Evolutionary conservation across 2,113 vertebrate species (phyloP).

Genomic region (Haplochromis vanheusdeni): DNA sequence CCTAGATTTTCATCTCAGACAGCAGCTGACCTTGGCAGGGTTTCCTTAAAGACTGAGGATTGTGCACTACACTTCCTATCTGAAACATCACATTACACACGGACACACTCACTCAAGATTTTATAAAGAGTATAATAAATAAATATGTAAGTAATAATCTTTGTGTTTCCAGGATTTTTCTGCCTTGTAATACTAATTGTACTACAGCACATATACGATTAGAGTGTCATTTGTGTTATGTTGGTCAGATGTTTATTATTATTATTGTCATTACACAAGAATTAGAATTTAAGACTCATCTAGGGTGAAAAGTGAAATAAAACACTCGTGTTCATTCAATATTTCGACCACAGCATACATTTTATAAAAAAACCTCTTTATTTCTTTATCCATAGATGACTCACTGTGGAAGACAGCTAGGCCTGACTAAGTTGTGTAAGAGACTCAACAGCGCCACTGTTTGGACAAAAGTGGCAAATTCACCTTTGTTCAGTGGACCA

Average conservation of each 20-base stretch:
- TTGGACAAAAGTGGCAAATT: not conserved
- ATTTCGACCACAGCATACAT: not conserved
- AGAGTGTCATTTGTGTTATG: not conserved
- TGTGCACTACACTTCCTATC: not conserved
- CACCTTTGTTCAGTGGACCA: not conserved
- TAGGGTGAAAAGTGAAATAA: not conserved
- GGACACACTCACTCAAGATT: not conserved
- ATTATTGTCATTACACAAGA: not conserved
- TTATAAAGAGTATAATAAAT: not conserved
- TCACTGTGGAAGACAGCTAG: not conserved
- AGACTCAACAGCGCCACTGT: conserved; percentile 35
- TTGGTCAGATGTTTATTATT: not conserved
- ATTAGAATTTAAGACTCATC: not conserved
- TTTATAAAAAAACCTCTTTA: not conserved
- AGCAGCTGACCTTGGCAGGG: not conserved
- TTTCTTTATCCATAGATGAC: not conserved
- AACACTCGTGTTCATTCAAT: not conserved
- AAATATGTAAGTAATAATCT: not conserved
- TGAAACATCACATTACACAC: not conserved
- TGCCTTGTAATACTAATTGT: not conserved
- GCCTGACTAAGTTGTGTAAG: not conserved
- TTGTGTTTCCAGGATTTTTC: not conserved
- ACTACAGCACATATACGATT: not conserved
- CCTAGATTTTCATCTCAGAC: not conserved
- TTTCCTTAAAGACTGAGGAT: not conserved